A percentile compares a stretch with the other conserved stretches of the same genome.
These are phyloP conservation scores for Meliscaeva auricollis DNA, from an alignment of 2,888 invertebrate genomes.

Conservation along the genomic window DNA sequence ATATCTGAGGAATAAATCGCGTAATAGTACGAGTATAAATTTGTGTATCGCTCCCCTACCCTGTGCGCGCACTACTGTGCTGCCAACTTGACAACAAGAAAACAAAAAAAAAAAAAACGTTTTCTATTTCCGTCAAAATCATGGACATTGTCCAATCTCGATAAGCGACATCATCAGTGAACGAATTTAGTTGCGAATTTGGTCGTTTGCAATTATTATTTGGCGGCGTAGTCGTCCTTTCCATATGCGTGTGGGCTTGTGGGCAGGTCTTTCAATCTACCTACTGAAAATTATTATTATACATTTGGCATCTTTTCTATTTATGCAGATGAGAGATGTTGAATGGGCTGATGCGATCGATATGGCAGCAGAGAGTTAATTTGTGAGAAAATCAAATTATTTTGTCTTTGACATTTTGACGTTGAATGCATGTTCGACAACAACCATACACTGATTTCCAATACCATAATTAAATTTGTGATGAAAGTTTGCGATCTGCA, in stretches of 20 bases:
- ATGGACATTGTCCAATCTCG: conserved; percentile 84
- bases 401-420: neutral
- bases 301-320: neutral
- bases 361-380: no score
- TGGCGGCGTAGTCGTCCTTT: neutral
- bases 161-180: conserved; percentile 83
- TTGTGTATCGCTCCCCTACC: no score
- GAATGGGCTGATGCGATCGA: no score
- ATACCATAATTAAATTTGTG: no score
- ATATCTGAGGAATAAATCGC: conserved; percentile 56
- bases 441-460: no score
- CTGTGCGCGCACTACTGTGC: neutral
- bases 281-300: neutral
- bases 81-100: conserved; percentile 34
- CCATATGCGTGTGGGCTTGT: conserved; percentile 47
- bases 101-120: conserved; percentile 27
- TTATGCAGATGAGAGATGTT: no score
- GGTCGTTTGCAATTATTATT: conserved; percentile 29
- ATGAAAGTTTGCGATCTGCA: no score
- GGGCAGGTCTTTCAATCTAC: conserved; percentile 1
- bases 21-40: no score
- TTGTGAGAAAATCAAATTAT: no score
- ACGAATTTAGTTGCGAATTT: conserved; percentile 57
- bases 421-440: no score
- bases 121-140: conserved; percentile 80